Evolutionary conservation across 2,113 vertebrate species (phyloP).

Genomic region (Phylloscopus trochilus): DNA sequence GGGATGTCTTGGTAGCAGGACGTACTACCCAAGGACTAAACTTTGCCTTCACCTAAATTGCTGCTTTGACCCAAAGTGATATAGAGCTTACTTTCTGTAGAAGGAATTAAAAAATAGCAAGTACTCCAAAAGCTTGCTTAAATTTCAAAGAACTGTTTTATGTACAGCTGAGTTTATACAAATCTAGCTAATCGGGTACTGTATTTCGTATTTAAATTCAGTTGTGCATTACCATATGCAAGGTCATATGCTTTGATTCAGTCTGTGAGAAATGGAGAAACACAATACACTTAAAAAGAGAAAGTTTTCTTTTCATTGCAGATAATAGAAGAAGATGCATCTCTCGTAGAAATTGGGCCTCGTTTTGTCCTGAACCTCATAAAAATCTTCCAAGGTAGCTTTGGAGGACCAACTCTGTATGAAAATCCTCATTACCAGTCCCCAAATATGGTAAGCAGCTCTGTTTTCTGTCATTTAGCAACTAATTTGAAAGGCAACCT

Average conservation of each 20-base stretch:
- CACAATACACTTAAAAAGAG: too few species aligned
- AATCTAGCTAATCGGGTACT: background rate
- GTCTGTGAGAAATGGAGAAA: background rate
- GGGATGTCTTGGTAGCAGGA: background rate
- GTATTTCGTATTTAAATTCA: background rate
- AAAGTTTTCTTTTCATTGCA: conserved; percentile 50
- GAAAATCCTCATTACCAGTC: conserved; percentile 91
- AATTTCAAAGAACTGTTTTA: background rate
- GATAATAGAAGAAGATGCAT: conserved; percentile 95
- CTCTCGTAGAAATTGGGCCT: conserved; percentile 94
- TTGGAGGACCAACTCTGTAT: conserved; percentile 92
- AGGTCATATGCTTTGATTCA: background rate
- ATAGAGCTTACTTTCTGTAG: background rate
- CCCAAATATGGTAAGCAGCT: conserved; percentile 86
- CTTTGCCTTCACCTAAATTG: background rate
- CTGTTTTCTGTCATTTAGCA: background rate
- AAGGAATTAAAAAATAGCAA: background rate
- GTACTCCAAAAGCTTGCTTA: background rate
- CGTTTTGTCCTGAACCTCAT: conserved; percentile 96
- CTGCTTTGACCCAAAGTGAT: background rate
- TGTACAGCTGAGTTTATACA: background rate
- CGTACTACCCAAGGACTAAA: background rate
- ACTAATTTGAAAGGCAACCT: background rate
- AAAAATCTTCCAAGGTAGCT: conserved; percentile 95
- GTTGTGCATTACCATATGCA: background rate